phyloP scores from a whole-genome alignment of 2,888 invertebrate species.

The Drymonia ruficornis region DNA sequence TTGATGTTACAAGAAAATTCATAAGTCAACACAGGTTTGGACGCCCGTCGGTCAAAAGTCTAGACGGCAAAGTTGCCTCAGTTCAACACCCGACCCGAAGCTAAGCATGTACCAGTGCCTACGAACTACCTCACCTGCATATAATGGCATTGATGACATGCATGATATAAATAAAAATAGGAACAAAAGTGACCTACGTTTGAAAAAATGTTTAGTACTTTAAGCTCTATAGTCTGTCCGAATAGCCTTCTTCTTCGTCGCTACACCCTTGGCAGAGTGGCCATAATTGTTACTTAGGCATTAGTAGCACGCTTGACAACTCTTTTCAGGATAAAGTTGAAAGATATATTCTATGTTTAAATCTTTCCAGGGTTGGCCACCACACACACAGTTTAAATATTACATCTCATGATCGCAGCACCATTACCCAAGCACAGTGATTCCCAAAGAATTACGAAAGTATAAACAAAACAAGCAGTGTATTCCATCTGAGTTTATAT shows the following conservation, averaged over 20 bases:
- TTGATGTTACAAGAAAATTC: not conserved
- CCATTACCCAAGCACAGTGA: conserved; percentile 13
- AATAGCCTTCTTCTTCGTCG: too few species aligned
- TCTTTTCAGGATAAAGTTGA: too few species aligned
- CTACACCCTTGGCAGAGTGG: too few species aligned
- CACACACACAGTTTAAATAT: not conserved
- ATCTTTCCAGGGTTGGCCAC: not conserved
- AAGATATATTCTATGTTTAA: too few species aligned
- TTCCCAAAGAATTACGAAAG: conserved; percentile 31
- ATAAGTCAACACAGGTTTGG: conserved; percentile 2
- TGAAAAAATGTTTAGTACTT: too few species aligned
- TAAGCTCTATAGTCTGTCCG: too few species aligned
- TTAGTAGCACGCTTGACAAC: too few species aligned
- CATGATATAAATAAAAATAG: not conserved
- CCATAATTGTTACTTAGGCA: too few species aligned
- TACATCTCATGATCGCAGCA: not conserved
- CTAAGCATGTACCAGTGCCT: not conserved
- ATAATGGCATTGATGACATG: not conserved
- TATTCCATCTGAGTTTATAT: conserved; percentile 48
- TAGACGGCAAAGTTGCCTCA: conserved; percentile 4
- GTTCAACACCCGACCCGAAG: conserved; percentile 6
- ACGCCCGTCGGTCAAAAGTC: conserved; percentile 3
- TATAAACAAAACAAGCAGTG: conserved; percentile 42
- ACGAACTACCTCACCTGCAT: too few species aligned
- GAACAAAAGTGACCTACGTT: not conserved